These are phyloP conservation scores for Melopsittacus undulatus DNA, from an alignment of 2,797 vertebrate genomes.

Conservation along the genomic window DNA sequence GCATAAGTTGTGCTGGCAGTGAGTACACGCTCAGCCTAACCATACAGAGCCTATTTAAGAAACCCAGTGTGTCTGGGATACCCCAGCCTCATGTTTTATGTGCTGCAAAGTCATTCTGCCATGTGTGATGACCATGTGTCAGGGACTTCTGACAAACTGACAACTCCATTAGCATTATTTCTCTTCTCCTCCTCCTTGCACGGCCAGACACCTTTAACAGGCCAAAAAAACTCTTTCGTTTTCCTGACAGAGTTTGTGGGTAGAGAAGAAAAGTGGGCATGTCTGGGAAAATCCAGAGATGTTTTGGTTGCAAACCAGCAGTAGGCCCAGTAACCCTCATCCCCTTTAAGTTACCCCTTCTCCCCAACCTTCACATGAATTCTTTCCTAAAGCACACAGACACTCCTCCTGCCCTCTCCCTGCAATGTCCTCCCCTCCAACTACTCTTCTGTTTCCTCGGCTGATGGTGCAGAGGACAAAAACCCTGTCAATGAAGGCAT, in stretches of 20 bases:
- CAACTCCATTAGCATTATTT: neutral
- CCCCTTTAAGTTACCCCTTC: neutral
- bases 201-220: neutral
- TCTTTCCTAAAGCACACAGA: neutral
- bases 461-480: neutral
- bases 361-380: accelerated
- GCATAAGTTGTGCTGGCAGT: neutral
- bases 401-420: neutral
- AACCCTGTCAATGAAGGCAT: neutral
- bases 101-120: neutral
- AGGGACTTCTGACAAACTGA: neutral
- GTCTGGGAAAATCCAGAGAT: neutral
- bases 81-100: accelerated
- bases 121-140: neutral
- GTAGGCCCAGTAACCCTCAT: neutral
- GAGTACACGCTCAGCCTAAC: neutral
- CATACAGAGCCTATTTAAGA: neutral
- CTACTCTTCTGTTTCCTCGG: neutral
- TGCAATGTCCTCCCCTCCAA: neutral
- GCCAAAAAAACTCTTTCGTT: neutral
- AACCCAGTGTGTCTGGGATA: neutral
- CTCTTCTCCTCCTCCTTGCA: neutral
- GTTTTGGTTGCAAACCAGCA: neutral
- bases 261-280: neutral
- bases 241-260: neutral